Percentiles rank a stretch among this genome's conserved stretches.
Evolutionary conservation across 2,797 vertebrate species (phyloP).

Genomic region (Gila robusta): DNA sequence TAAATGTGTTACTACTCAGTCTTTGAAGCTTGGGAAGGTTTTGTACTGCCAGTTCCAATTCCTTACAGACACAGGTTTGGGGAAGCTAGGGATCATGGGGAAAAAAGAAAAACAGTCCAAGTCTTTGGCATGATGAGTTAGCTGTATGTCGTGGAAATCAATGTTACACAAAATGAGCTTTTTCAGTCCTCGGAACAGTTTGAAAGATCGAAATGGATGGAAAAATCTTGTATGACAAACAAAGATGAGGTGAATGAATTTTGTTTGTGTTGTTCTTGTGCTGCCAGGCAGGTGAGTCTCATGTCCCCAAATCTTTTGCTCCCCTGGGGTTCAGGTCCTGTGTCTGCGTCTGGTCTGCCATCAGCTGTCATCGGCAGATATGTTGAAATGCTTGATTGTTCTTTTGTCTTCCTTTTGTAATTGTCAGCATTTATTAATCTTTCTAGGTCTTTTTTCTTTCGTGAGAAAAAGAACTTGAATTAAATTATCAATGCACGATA

Average conservation of each 20-base stretch:
- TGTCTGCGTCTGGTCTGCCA: conserved; percentile 57
- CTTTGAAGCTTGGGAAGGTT: conserved; percentile 60
- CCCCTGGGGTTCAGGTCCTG: conserved; percentile 60
- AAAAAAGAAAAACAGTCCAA: conserved; percentile 64
- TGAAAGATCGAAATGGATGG: not conserved
- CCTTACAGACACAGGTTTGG: conserved; percentile 75
- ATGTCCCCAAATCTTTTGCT: conserved; percentile 65
- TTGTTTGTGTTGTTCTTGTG: conserved; percentile 52
- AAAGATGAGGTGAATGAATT: not conserved
- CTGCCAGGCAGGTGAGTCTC: conserved; percentile 58
- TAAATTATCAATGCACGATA: conserved; percentile 84
- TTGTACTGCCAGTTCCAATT: conserved; percentile 55
- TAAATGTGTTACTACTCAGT: conserved; percentile 75
- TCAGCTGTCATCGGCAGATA: conserved; percentile 28
- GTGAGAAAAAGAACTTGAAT: conserved; percentile 74
- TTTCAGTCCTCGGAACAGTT: conserved; percentile 48
- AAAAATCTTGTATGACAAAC: not conserved
- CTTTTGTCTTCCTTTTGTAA: conserved; percentile 44
- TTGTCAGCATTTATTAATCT: conserved; percentile 71
- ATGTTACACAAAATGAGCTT: conserved; percentile 46
- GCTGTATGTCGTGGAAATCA: conserved; percentile 81
- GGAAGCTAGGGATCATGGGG: conserved; percentile 72
- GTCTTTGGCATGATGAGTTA: conserved; percentile 96
- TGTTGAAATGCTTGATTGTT: conserved; percentile 55
- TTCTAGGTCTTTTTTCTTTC: conserved; percentile 70